Percentiles rank a stretch among this genome's conserved stretches.
These are phyloP conservation scores for Aldrovandia affinis DNA, from an alignment of 2,797 vertebrate species.

Conservation along the genomic window DNA sequence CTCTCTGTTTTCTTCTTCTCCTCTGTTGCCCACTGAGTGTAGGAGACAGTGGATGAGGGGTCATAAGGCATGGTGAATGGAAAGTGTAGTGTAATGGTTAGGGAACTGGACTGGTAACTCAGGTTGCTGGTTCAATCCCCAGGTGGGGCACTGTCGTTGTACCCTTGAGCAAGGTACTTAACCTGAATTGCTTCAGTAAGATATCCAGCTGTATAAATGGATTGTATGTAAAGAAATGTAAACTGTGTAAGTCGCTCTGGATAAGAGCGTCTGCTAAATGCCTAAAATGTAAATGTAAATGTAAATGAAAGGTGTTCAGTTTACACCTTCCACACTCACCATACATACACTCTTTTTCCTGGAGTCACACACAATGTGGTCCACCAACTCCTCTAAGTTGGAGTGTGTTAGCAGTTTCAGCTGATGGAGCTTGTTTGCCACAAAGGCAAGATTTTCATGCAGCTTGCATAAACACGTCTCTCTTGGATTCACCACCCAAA, in stretches of 20 bases:
- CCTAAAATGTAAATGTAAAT: too few species aligned
- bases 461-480: constrained; percentile 32
- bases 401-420: constrained; percentile 21
- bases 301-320: background rate
- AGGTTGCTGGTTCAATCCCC: too few species aligned
- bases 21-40: background rate
- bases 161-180: too few species aligned
- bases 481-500: constrained; percentile 11
- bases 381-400: constrained; percentile 24
- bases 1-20: too few species aligned
- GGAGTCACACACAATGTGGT: constrained; percentile 2
- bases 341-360: constrained; percentile 24
- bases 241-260: too few species aligned
- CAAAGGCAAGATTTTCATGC: constrained; percentile 27
- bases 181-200: too few species aligned
- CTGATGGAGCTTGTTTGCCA: constrained; percentile 28
- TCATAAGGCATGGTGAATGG: background rate
- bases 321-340: constrained; percentile 26
- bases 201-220: too few species aligned
- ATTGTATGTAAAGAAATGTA: too few species aligned
- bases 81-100: too few species aligned
- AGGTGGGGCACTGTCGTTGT: too few species aligned
- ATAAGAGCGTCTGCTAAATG: too few species aligned
- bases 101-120: too few species aligned
- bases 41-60: background rate